Evolutionary conservation across 2,113 vertebrate species (phyloP), one percentile per base, ranked within the genome.

Genomic region (Vulpes lagopus): DNA sequence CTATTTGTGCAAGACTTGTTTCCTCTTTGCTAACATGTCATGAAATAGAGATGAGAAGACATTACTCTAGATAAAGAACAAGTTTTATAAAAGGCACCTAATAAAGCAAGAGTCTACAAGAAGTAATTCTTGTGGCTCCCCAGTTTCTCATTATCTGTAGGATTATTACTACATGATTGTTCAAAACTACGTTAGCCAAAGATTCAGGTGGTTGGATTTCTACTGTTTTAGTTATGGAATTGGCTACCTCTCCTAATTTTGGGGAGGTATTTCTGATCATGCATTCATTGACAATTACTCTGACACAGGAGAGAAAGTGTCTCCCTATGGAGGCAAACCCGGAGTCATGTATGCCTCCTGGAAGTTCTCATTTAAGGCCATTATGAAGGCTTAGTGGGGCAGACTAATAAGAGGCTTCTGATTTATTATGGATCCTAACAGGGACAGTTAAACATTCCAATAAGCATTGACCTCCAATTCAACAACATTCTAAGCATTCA

Each of bases 71-170:
- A 17, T 16, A 80, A 89, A 71, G 60, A 78, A 32, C 12, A 74
- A 0, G 30, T 81, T 59, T 83, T 67, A 38, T 62, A 32, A 57
- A 19, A 6, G 59, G n/a, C 3, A 23, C 15, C 76, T 89, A 85
- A 69, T 17, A 95, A 89, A 88, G 25, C n/a, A 80, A 25, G n/a
- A 84, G 17, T 60, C 17, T 59, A 2, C 4, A 49, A 30, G 74
- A 53, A 80, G 3, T 23, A 74, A 3, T 23, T 30, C 8, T 38
- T 32, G 5, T 0, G 2, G 1, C 11, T 30, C 25, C 49, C 11
- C 17, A 4, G 16, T 55, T 35, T 91, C 16, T 87, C 25, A 27
- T 69, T 30, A 51, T 32, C n/a, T 91, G 12, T 35, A 23, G 43
- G 71, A 74, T 74, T 43, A 74, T 11, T 43, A 43, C 22, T 43